Evolutionary conservation across 2,113 vertebrate genomes (phyloP).

Genomic region (Eulemur macaco): DNA sequence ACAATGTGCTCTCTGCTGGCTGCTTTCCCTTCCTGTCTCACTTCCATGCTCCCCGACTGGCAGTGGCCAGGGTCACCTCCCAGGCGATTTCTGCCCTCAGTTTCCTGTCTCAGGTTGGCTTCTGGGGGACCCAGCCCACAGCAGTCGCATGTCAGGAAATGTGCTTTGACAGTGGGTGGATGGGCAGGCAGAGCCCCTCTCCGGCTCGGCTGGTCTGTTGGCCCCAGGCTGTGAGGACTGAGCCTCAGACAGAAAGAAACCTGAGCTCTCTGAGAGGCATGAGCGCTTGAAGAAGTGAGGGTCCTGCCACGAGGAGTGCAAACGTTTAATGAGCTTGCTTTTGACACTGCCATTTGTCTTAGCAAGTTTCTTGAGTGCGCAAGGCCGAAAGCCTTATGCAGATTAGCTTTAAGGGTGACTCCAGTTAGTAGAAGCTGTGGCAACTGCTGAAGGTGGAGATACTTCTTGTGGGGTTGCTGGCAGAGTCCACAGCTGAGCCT

Average conservation of each 20-base stretch:
- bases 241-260: conserved; percentile 62
- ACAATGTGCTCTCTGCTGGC: too few species aligned
- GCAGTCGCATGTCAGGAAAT: conserved; percentile 27
- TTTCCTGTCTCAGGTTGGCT: not conserved
- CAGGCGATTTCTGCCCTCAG: too few species aligned
- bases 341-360: conserved; percentile 83
- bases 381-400: conserved; percentile 82
- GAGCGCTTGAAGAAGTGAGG: conserved; percentile 65
- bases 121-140: too few species aligned
- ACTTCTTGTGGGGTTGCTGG: not conserved
- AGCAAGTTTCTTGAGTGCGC: conserved; percentile 74
- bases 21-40: not conserved
- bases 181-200: conserved; percentile 45
- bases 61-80: not conserved
- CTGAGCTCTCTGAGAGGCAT: conserved; percentile 59
- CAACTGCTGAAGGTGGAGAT: conserved; percentile 65
- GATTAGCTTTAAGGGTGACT: conserved; percentile 78
- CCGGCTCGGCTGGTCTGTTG: conserved; percentile 18
- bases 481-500: not conserved
- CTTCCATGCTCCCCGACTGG: too few species aligned
- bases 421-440: conserved; percentile 60
- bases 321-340: conserved; percentile 84
- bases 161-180: conserved; percentile 46
- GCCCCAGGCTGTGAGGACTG: conserved; percentile 61
- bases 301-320: conserved; percentile 72